Evolutionary conservation across 2,888 invertebrate species (phyloP).

Genomic region (Tipula helvola): DNA sequence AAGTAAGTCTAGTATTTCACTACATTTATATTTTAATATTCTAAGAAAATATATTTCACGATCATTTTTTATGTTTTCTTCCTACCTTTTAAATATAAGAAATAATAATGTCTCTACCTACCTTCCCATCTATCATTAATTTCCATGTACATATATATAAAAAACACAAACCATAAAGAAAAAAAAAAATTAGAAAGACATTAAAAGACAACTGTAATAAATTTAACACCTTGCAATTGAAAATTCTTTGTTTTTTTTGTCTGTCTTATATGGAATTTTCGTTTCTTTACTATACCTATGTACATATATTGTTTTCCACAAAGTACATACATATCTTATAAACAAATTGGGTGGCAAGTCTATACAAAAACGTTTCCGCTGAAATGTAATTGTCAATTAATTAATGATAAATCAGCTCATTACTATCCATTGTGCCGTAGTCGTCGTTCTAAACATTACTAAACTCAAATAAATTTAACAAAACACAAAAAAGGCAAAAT

Average conservation of each 20-base stretch:
- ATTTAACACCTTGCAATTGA: background rate
- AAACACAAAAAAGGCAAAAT: background rate
- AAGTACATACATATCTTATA: background rate
- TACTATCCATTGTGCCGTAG: background rate
- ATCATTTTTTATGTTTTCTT: background rate
- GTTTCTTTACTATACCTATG: too few species aligned
- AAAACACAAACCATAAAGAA: background rate
- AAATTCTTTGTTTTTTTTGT: background rate
- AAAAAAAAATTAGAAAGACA: background rate
- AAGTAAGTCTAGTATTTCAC: background rate
- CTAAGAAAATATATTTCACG: background rate
- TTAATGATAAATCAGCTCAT: background rate
- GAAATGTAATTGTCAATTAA: background rate
- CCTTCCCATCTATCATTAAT: background rate
- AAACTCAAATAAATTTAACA: background rate
- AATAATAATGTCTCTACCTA: background rate
- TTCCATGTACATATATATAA: background rate
- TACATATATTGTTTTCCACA: background rate
- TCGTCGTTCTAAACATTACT: background rate
- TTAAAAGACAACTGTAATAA: background rate
- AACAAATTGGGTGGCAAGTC: background rate
- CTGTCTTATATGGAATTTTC: background rate
- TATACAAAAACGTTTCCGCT: background rate
- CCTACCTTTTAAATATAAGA: background rate
- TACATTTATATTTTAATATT: background rate